Evolutionary conservation across 2,113 vertebrate genomes (phyloP), one percentile per base, ranked within the genome.

Genomic region (Cromileptes altivelis): DNA sequence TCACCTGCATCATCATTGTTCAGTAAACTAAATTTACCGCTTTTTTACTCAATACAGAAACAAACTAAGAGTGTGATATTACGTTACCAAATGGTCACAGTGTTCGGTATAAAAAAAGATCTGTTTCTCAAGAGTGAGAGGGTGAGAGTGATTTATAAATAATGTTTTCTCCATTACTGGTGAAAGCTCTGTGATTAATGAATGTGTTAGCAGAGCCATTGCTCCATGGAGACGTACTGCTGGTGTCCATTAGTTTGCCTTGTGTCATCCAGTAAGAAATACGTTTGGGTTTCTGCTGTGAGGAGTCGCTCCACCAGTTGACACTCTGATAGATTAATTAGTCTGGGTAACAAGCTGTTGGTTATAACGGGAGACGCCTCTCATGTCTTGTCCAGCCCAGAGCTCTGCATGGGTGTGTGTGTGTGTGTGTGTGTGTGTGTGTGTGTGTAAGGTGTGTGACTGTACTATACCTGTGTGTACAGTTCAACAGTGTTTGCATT

Each of bases 201-300:
- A 23, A 62, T 17, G 61, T 78, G 68, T 72, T 72, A 55, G 49
- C 56, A 6, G 25, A 60, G 69, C 60, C 33, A 27, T 3, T 33
- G 77, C 58, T 80, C 58, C 83, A 17, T 30, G 47, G 37, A 64
- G 50, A 65, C 52, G 37, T 7, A 8, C 68, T 27, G 25, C 67
- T 40, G 68, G 17, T n/a, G 37, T 76, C 79, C 52, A 53, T 85
- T 71, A 52, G 63, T 74, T 69, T 52, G 63, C 49, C 68, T 61
- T 11, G 60, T 76, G 65, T 56, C 72, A 5, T 55, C 33, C 70
- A 30, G 30, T 13, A 63, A 63, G 23, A 61, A 40, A 19, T 7
- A 62, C 30, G 11, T 19, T 40, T 45, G 21, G 56, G 33, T 71
- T 33, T 71, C 67, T 56, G 37, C 78, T 73, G 68, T 21, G 68